Evolutionary conservation across 2,113 vertebrate species (phyloP).

Genomic region (Echinops telfairi): DNA sequence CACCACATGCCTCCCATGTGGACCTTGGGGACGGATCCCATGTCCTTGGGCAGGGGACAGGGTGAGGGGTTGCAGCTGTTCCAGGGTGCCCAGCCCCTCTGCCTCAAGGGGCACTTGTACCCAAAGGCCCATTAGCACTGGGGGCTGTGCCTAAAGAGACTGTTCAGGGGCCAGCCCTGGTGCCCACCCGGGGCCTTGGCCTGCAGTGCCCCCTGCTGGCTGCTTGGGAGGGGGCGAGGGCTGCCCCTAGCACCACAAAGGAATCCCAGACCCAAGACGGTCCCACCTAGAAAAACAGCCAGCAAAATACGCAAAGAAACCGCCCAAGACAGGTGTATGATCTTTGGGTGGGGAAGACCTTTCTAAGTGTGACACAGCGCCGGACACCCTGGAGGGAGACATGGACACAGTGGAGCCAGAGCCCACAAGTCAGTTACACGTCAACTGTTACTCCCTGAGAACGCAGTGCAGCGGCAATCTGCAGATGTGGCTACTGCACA

Average conservation of each 20-base stretch:
- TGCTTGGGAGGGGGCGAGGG: rapidly evolving
- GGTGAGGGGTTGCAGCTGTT: neutral
- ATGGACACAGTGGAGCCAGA: neutral
- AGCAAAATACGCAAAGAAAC: slow-evolving; percentile 29
- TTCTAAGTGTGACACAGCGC: slow-evolving; percentile 41
- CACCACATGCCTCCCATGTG: no score
- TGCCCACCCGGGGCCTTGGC: neutral
- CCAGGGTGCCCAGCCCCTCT: neutral
- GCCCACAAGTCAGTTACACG: neutral
- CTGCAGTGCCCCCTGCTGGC: slow-evolving; percentile 30
- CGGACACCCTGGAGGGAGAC: neutral
- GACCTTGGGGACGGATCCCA: no score
- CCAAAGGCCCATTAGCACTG: neutral
- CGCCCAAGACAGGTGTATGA: neutral
- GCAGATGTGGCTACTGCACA: neutral
- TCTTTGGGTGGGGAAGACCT: slow-evolving; percentile 17
- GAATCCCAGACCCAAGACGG: slow-evolving; percentile 32
- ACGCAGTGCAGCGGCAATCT: neutral
- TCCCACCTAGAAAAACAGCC: slow-evolving; percentile 51
- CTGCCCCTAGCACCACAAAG: neutral
- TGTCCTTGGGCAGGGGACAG: no score
- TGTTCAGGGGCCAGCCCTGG: neutral
- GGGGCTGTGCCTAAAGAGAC: neutral
- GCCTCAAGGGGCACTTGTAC: neutral
- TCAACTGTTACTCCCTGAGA: neutral